Base-by-base conservation (phyloP, 2,113 vertebrate species). In the Pyxicephalus adspersus region DNA sequence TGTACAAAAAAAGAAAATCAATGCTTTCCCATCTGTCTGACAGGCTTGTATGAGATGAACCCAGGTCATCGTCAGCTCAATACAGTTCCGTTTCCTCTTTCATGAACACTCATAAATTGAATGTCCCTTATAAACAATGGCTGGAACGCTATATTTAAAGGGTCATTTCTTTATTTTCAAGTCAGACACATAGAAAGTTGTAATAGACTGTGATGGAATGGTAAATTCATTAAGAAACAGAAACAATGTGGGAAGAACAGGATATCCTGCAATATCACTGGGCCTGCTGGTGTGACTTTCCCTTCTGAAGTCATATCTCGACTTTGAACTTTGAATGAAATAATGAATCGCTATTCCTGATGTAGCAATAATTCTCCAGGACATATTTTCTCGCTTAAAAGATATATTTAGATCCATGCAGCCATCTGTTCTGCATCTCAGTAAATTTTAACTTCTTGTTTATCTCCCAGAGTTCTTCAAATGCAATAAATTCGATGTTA, bases 311-410 rank as follows among this genome's bases (percentile, higher is more conserved):
- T 57, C 61, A 26, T 70, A 60, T 70, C 71, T 45, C 19, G 51
- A 31, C 77, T 80, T 80, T 80, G 77, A 79, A 79, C 64, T 70
- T 70, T 23, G 34, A 78, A 58, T 68, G 64, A 68, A 79, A 79
- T 60, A 78, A 57, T 78, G 77, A 79, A 34, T 64, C 31, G 28
- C 45, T 79, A 79, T 68, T 67, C 28, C 64, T 38, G 51, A 67
- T 58, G 51, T 57, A 68, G 54, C 54, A 79, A 68, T 79, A 80
- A 71, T 80, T 71, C 65, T 80, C 58, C 55, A 45, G 55, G 77
- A 71, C 54, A 80, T 25, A 60, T 80, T 80, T 80, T 68, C 77
- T 80, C 66, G 23, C 34, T 63, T 70, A 57, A 22, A 23, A n/a
- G 66, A 61, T 71, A 79, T 80, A 60, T 80, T 80, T 80, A 80